Conservation (phyloP, 2,113 vertebrate genomes). For the Myiopsitta monachus region DNA sequence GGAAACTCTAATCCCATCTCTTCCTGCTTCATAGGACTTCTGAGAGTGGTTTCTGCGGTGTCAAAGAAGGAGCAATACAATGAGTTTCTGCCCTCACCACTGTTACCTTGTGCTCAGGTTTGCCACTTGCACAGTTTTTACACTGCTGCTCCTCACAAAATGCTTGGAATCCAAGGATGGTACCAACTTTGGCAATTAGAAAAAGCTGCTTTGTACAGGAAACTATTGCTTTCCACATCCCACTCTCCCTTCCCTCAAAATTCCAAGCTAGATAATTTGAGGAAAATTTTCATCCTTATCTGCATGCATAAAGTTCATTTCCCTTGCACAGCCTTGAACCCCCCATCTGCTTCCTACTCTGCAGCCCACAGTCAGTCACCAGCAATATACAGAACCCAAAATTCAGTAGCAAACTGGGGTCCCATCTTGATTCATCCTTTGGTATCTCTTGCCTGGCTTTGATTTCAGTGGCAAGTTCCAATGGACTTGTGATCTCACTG, state of each 20-base stretch:
- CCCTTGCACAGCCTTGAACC: rapidly evolving
- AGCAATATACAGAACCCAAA: background rate
- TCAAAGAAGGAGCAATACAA: background rate
- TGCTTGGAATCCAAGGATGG: background rate
- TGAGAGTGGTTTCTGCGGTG: background rate
- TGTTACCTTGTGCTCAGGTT: background rate
- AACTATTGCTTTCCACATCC: background rate
- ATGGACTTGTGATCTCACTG: background rate
- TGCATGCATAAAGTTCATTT: background rate
- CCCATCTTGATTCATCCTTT: background rate
- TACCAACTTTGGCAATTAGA: background rate
- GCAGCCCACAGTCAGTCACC: background rate
- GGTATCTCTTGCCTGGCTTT: background rate
- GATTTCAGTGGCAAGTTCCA: background rate
- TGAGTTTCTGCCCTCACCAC: background rate
- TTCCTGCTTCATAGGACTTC: background rate
- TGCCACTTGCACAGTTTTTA: background rate
- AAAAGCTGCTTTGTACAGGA: background rate
- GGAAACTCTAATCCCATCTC: background rate
- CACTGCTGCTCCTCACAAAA: background rate
- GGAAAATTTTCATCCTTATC: background rate
- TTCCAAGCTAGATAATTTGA: background rate
- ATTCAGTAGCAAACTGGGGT: background rate
- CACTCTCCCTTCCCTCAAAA: background rate
- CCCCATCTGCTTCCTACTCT: background rate